phyloP scores from a whole-genome alignment of 1,140 invertebrate genomes.

The Drosophila lowei region DNA sequence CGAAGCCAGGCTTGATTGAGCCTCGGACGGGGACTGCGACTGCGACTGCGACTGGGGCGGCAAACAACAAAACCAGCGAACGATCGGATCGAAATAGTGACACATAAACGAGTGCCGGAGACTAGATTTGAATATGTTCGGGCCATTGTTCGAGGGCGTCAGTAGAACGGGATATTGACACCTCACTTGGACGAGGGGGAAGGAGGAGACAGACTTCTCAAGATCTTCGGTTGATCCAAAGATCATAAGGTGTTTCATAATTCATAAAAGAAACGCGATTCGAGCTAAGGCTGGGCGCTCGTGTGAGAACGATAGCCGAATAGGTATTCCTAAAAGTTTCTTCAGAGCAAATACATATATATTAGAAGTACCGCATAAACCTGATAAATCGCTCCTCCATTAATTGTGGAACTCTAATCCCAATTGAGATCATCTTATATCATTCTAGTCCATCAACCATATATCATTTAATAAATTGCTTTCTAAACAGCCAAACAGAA shows the following conservation, averaged over 20 bases:
- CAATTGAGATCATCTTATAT: constrained; percentile 1
- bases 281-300: too few species aligned
- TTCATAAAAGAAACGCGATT: too few species aligned
- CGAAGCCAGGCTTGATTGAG: constrained; percentile 48
- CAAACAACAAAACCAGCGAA: constrained; percentile 62
- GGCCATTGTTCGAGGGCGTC: constrained; percentile 59
- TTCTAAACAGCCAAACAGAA: constrained; percentile 2
- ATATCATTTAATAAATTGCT: neutral
- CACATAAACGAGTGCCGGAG: constrained; percentile 40
- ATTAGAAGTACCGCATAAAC: too few species aligned
- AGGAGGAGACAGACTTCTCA: constrained; percentile 5
- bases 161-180: constrained; percentile 67
- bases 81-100: constrained; percentile 48
- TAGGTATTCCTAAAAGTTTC: too few species aligned
- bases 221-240: too few species aligned
- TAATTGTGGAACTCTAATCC: neutral
- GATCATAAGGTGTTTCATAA: too few species aligned
- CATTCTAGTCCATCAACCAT: neutral
- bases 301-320: too few species aligned
- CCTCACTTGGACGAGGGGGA: constrained; percentile 18
- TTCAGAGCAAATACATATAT: too few species aligned
- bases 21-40: neutral
- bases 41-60: constrained; percentile 29
- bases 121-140: constrained; percentile 28
- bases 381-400: neutral